phyloP scores from a whole-genome alignment of 2,888 invertebrate species.

The Branchipolynoe longqiensis region DNA sequence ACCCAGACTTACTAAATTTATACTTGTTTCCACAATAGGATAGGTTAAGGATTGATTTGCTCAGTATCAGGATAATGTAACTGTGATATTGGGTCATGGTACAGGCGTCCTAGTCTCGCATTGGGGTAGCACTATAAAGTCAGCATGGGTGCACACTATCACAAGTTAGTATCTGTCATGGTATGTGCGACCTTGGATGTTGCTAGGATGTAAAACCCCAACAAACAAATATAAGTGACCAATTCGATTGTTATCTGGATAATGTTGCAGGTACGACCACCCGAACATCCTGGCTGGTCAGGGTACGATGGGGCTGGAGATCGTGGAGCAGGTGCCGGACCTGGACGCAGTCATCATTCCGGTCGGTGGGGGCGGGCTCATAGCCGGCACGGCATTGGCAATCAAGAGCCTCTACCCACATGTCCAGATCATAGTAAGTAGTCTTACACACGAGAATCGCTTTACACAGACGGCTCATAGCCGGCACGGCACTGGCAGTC shows the following conservation, averaged over 20 bases:
- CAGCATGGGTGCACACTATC: too few species aligned
- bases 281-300: conserved; percentile 97
- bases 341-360: conserved; percentile 95
- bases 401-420: conserved; percentile 92
- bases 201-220: not conserved
- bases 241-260: not conserved
- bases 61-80: too few species aligned
- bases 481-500: conserved; percentile 93
- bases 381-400: conserved; percentile 94
- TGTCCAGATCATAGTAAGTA: conserved; percentile 92
- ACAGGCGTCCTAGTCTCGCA: too few species aligned
- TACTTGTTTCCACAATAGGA: too few species aligned
- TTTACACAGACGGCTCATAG: conserved; percentile 94
- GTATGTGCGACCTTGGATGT: not conserved
- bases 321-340: conserved; percentile 93
- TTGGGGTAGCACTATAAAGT: too few species aligned
- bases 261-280: conserved; percentile 90
- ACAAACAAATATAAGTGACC: not conserved
- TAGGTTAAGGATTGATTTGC: too few species aligned
- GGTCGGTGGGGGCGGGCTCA: conserved; percentile 95
- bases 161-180: too few species aligned
- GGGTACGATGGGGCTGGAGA: conserved; percentile 96
- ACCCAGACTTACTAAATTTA: too few species aligned
- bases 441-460: too few species aligned
- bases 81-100: too few species aligned